Evolutionary conservation across 2,113 vertebrate species (phyloP), one percentile per base, ranked within the genome.

Genomic region (Oryzias woworae): DNA sequence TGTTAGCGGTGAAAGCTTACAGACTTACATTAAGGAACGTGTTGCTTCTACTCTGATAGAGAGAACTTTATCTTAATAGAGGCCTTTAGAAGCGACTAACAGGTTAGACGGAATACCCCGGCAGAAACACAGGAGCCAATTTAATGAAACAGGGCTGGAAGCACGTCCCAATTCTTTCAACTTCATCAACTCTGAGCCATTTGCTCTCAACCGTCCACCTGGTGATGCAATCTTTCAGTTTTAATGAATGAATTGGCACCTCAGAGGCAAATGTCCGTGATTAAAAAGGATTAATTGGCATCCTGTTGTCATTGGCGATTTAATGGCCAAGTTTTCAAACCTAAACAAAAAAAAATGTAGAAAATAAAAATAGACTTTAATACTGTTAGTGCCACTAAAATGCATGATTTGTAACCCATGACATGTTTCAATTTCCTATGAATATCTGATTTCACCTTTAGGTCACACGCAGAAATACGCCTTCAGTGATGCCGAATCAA

Each of bases 261-360:
- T 18, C 66, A 68, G 51, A 56, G 69, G 36, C 36, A 65, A 31
- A 62, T n/a, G 50, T 22, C 12, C 15, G 55, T 53, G 2, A 3
- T 59, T 73, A 62, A 81, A 26, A 45, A 59, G 48, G 18, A 45
- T 41, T 89, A 86, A 91, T 88, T 90, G 89, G 85, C 70, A 66
- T 53, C 79, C 62, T 20, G 69, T 82, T 53, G 83, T 64, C 54
- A 70, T 58, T 26, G 46, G 22, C 72, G 62, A 52, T 66, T 78
- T 81, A 89, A 91, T 78, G 81, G 80, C 66, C 66, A 58, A 20
- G 61, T 77, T 75, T 36, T 36, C 2, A 36, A 36, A 36, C 10
- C 2, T 36, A 36, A 36, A 36, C 75, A 75, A 82, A 83, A 87
- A 75, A 82, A 85, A 87, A 75, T 57, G 53, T 71, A 58, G 23